These are phyloP conservation scores for Sarcophaga peregrina DNA, from an alignment of 1,140 invertebrate species.

Conservation along the genomic window DNA sequence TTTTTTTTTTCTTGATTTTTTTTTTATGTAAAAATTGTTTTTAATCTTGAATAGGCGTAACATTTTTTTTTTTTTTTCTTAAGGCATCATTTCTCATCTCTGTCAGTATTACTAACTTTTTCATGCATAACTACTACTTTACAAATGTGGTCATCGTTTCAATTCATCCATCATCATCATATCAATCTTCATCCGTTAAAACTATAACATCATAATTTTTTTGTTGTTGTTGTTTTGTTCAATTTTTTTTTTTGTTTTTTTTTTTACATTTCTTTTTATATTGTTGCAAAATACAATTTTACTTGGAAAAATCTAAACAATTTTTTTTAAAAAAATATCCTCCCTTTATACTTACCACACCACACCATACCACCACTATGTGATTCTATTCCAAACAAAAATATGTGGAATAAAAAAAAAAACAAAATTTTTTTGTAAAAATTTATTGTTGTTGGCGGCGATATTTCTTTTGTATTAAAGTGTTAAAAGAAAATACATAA, in stretches of 20 bases:
- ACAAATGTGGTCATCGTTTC: background rate
- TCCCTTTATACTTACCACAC: no score
- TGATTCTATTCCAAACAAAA: background rate
- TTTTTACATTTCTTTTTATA: no score
- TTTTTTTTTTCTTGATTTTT: background rate
- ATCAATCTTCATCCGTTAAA: background rate
- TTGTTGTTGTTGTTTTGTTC: background rate
- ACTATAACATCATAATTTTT: background rate
- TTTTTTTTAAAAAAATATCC: background rate
- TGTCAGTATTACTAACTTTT: background rate
- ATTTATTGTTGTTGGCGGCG: conserved; percentile 16
- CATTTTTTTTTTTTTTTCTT: background rate
- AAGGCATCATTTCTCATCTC: background rate
- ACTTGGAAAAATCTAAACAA: background rate
- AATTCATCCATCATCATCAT: background rate
- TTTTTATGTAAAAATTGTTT: background rate
- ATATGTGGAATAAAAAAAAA: background rate
- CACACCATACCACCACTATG: background rate
- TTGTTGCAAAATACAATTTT: conserved; percentile 34
- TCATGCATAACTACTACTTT: background rate
- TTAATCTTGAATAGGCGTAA: background rate
- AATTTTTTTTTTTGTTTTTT: background rate
- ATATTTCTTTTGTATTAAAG: background rate
- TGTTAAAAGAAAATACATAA: conserved; percentile 39
- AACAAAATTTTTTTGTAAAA: background rate